phyloP scores from a whole-genome alignment of 2,113 vertebrate genomes.

The Mesembrinibis cayennensis region DNA sequence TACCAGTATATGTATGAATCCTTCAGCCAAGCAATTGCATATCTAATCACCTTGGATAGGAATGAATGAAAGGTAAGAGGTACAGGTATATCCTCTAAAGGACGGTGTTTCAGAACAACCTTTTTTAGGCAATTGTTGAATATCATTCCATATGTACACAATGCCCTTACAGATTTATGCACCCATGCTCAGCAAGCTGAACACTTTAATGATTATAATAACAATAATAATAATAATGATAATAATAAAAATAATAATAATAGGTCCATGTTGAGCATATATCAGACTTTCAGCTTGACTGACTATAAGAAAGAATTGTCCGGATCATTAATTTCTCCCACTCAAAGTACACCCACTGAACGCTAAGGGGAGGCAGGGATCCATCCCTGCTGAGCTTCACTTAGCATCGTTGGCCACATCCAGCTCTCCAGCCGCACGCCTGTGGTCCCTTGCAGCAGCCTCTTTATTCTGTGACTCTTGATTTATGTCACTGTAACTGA shows the following conservation, averaged over 20 bases:
- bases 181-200: background rate
- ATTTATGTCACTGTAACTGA: background rate
- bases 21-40: background rate
- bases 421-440: background rate
- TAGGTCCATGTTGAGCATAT: background rate
- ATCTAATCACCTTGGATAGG: background rate
- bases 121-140: background rate
- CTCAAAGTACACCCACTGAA: background rate
- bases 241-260: background rate
- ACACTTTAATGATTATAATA: background rate
- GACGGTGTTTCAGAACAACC: background rate
- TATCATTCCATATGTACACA: background rate
- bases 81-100: background rate
- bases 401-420: background rate
- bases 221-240: background rate
- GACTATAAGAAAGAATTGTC: background rate
- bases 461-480: background rate
- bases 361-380: background rate
- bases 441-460: background rate
- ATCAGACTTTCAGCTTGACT: background rate
- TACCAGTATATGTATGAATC: background rate
- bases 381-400: background rate
- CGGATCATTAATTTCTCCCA: background rate
- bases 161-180: background rate
- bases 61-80: background rate